Conservation (phyloP, 2,113 vertebrate genomes). For the Uropsilus gracilis region DNA sequence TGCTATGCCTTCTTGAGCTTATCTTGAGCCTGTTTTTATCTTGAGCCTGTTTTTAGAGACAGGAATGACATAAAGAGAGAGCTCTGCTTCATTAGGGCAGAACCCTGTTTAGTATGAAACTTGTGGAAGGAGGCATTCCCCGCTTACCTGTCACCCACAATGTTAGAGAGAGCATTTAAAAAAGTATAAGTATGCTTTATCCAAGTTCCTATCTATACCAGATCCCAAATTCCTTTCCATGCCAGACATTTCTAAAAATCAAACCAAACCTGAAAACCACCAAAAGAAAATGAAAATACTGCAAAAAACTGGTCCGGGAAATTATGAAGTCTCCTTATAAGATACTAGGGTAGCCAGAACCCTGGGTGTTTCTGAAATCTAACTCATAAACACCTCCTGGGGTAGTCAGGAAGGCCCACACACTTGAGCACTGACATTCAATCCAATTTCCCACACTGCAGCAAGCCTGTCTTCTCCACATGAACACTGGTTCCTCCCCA, state of each 20-base stretch:
- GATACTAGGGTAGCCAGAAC: not conserved
- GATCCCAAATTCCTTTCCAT: not conserved
- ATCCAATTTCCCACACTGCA: constrained; percentile 33
- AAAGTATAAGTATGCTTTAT: not conserved
- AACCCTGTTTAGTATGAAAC: constrained; percentile 40
- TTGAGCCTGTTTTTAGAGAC: constrained; percentile 41
- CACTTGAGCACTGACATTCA: not conserved
- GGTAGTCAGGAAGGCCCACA: not conserved
- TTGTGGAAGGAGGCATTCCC: not conserved
- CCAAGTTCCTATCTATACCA: not conserved
- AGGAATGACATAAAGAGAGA: constrained; percentile 17
- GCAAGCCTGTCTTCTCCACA: not conserved
- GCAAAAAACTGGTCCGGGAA: not conserved
- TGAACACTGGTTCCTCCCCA: not conserved
- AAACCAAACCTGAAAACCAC: constrained; percentile 1
- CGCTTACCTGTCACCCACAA: not conserved
- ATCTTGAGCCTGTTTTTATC: constrained; percentile 39
- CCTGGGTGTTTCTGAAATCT: constrained; percentile 18
- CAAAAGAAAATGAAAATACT: not conserved
- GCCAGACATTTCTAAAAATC: not conserved
- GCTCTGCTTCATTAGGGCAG: constrained; percentile 17
- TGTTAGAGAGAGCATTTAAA: not conserved
- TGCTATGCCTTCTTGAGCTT: not conserved
- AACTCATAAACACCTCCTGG: not conserved
- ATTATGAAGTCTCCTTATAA: constrained; percentile 1